Evolutionary conservation across 2,113 vertebrate species (phyloP).

Genomic region (Thomomys bottae): DNA sequence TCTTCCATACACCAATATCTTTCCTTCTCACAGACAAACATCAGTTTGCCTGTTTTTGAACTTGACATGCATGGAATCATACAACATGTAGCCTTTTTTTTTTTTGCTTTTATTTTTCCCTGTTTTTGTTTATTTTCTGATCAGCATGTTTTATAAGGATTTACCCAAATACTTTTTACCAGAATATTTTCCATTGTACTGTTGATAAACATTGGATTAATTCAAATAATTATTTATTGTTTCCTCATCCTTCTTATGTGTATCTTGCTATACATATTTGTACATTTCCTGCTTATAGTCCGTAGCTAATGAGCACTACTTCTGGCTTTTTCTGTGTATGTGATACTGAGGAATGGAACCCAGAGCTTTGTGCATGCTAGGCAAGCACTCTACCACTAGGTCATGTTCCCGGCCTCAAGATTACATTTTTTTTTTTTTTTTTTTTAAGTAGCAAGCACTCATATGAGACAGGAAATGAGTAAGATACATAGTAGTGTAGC

Average conservation of each 20-base stretch:
- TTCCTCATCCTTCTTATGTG: background rate
- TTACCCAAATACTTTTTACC: background rate
- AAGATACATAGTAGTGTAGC: background rate
- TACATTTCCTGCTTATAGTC: background rate
- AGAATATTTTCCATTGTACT: background rate
- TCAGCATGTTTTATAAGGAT: background rate
- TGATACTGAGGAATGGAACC: no score
- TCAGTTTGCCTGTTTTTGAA: background rate
- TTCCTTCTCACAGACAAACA: background rate
- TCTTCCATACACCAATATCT: background rate
- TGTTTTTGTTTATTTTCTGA: slow-evolving; percentile 9
- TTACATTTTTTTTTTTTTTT: slow-evolving; percentile 30
- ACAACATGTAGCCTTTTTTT: background rate
- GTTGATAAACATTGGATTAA: background rate
- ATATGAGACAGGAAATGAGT: slow-evolving; percentile 17
- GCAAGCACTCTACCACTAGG: no score
- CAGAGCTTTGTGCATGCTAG: no score
- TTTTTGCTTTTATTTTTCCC: no score
- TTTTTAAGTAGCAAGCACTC: background rate
- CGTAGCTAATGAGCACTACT: background rate
- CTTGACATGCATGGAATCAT: background rate
- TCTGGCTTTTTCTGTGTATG: no score
- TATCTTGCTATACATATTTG: background rate
- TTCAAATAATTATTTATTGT: background rate
- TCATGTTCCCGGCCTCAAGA: no score